Conservation (phyloP, 2,113 vertebrate species). For the Stegastes partitus region DNA sequence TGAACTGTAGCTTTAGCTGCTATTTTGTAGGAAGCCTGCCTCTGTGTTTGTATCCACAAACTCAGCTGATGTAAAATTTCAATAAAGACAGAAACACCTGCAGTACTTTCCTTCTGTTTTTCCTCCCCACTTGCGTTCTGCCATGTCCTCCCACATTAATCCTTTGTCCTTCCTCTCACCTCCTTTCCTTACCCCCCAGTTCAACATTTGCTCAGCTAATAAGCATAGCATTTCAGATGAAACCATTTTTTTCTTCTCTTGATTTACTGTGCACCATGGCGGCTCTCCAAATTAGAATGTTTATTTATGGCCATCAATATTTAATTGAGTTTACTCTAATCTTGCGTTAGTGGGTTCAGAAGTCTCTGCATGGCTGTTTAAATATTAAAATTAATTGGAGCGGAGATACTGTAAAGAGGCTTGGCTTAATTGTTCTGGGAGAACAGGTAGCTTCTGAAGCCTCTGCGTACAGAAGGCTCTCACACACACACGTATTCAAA, state of each 20-base stretch:
- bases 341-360: constrained; percentile 79
- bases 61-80: background rate
- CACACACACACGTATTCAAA: constrained; percentile 22
- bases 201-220: constrained; percentile 77
- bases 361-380: constrained; percentile 83
- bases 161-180: constrained; percentile 66
- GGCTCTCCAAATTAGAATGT: constrained; percentile 81
- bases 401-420: constrained; percentile 83
- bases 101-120: constrained; percentile 4
- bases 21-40: too few relatives aligned
- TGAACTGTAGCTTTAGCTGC: background rate
- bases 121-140: background rate
- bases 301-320: constrained; percentile 88
- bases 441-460: constrained; percentile 71
- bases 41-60: background rate
- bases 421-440: constrained; percentile 80
- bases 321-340: constrained; percentile 87
- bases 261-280: constrained; percentile 62
- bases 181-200: constrained; percentile 39
- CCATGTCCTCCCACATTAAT: constrained; percentile 27
- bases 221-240: constrained; percentile 57
- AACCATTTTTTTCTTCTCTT: constrained; percentile 53
- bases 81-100: constrained; percentile 10
- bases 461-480: constrained; percentile 18
- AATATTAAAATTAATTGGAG: constrained; percentile 87